Percentiles rank a stretch among this genome's conserved stretches.
phyloP scores from a whole-genome alignment of 2,888 invertebrate genomes.

The Nowickia ferox region DNA sequence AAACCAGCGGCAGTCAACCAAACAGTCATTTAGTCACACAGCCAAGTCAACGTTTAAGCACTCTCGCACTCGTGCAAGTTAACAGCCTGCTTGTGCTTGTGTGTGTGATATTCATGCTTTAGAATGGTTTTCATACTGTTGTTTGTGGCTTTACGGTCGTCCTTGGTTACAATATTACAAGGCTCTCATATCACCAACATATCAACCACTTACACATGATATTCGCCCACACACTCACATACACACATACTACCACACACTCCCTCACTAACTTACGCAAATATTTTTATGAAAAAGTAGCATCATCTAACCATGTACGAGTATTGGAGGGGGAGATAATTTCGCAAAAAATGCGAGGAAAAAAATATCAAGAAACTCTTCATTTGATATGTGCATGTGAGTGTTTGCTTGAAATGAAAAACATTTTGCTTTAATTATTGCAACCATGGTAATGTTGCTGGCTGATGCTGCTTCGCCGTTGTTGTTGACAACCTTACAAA shows the following conservation, averaged over 20 bases:
- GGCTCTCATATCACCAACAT: conserved; percentile 67
- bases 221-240: conserved; percentile 28
- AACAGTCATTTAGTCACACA: conserved; percentile 47
- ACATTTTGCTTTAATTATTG: conserved; percentile 75
- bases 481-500: conserved; percentile 67
- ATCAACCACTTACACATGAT: conserved; percentile 68
- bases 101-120: conserved; percentile 23
- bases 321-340: conserved; percentile 41
- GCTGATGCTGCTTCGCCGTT: conserved; percentile 43
- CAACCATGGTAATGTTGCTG: conserved; percentile 49
- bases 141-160: conserved; percentile 70
- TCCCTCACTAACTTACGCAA: background rate
- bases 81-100: conserved; percentile 34
- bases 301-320: conserved; percentile 63
- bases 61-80: conserved; percentile 12
- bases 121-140: conserved; percentile 54
- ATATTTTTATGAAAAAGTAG: conserved; percentile 50
- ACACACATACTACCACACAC: background rate
- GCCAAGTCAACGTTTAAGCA: conserved; percentile 63
- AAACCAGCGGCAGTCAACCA: conserved; percentile 52
- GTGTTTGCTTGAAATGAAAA: conserved; percentile 72
- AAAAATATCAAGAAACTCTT: conserved; percentile 47
- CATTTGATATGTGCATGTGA: conserved; percentile 33
- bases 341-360: conserved; percentile 17
- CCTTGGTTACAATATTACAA: conserved; percentile 71